These are phyloP conservation scores for Muricea muricata DNA, from an alignment of 92 coral and sea anemone species.

Conservation along the genomic window DNA sequence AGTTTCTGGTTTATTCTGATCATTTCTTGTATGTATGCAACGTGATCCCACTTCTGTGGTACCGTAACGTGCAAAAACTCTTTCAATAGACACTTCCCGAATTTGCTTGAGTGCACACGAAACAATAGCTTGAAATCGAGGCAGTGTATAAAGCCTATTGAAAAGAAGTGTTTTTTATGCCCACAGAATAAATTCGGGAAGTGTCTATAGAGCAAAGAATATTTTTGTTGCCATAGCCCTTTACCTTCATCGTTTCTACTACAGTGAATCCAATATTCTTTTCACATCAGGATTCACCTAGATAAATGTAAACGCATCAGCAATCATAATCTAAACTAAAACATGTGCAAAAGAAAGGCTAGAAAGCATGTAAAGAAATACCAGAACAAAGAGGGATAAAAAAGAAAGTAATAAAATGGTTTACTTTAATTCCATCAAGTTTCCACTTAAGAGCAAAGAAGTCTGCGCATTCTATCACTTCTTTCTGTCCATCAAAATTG, in stretches of 20 bases:
- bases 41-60: too few species aligned
- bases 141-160: too few species aligned
- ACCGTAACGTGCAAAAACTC: too few species aligned
- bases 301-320: conserved; percentile 6
- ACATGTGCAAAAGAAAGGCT: background rate
- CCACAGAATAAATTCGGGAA: too few species aligned
- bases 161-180: too few species aligned
- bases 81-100: too few species aligned
- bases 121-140: too few species aligned
- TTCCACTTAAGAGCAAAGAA: conserved; percentile 92
- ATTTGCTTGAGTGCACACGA: too few species aligned
- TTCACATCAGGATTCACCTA: conserved; percentile 82
- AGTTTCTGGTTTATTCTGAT: too few species aligned
- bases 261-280: conserved; percentile 77
- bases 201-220: background rate
- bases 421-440: conserved; percentile 85
- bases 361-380: background rate
- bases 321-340: background rate
- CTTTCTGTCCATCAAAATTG: conserved; percentile 49
- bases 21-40: too few species aligned
- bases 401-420: background rate
- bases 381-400: too few species aligned
- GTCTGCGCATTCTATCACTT: conserved; percentile 94
- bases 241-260: background rate
- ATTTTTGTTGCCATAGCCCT: too few species aligned